These are phyloP conservation scores for Drosophila percnosoma DNA, from an alignment of 2,888 invertebrate species.

Conservation along the genomic window DNA sequence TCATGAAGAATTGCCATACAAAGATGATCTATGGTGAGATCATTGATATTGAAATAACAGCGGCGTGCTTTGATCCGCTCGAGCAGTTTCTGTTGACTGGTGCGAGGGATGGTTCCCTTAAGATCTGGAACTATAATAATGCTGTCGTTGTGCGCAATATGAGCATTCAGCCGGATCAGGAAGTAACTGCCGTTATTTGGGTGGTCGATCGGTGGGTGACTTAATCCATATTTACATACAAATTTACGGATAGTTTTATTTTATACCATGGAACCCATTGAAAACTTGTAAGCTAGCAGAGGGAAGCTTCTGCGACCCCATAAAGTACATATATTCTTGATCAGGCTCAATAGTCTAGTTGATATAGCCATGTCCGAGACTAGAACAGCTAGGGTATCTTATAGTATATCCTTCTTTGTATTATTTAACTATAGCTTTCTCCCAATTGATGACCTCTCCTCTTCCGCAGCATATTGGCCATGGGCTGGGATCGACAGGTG, in stretches of 20 bases:
- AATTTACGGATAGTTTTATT: background rate
- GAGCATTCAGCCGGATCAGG: conserved; percentile 87
- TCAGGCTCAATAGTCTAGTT: background rate
- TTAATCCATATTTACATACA: background rate
- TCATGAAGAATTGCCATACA: conserved; percentile 90
- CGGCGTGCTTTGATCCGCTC: conserved; percentile 88
- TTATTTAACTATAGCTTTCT: background rate
- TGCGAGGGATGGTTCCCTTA: conserved; percentile 90
- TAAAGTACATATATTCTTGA: background rate
- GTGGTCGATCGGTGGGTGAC: conserved; percentile 86
- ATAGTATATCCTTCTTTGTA: background rate
- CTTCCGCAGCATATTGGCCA: conserved; percentile 88
- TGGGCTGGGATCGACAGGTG: conserved; percentile 91
- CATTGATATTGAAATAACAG: conserved; percentile 83
- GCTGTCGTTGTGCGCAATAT: conserved; percentile 90
- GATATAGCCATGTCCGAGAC: background rate
- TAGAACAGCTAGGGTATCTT: background rate
- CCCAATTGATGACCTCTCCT: background rate
- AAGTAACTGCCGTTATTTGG: conserved; percentile 87
- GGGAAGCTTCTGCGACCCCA: no score
- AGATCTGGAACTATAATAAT: conserved; percentile 94
- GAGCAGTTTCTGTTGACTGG: conserved; percentile 91
- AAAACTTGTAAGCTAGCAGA: background rate
- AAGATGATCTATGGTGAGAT: conserved; percentile 88
- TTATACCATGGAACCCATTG: background rate